phyloP scores from a whole-genome alignment of 2,797 vertebrate genomes.

The Clarias fuscus region DNA sequence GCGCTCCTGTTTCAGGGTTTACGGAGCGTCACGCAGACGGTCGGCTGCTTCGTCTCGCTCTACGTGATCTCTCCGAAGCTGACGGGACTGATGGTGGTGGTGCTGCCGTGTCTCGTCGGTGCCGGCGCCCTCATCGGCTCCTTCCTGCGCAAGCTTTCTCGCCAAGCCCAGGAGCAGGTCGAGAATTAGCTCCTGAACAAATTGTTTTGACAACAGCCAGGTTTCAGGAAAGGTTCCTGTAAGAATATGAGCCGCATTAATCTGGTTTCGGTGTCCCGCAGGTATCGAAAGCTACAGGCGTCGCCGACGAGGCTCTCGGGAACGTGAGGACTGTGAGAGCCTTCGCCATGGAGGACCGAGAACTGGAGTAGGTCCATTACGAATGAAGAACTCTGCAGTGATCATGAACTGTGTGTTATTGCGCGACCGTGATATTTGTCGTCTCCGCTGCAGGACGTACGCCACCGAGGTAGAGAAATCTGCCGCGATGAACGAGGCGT shows the following conservation, averaged over 20 bases:
- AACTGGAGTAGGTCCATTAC: slow-evolving; percentile 78
- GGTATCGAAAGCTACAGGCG: slow-evolving; percentile 89
- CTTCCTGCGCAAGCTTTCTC: slow-evolving; percentile 85
- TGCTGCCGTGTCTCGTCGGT: slow-evolving; percentile 84
- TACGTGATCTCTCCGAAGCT: slow-evolving; percentile 92
- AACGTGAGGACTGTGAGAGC: slow-evolving; percentile 92
- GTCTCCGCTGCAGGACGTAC: slow-evolving; percentile 75
- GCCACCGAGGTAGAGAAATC: slow-evolving; percentile 84
- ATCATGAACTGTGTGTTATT: background rate
- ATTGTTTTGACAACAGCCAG: background rate
- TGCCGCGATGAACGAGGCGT: slow-evolving; percentile 79
- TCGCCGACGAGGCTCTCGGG: slow-evolving; percentile 91
- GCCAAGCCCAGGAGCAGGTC: slow-evolving; percentile 92
- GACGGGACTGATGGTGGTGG: slow-evolving; percentile 82
- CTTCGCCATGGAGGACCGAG: slow-evolving; percentile 91
- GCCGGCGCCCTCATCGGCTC: slow-evolving; percentile 85
- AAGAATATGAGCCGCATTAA: too few relatives aligned
- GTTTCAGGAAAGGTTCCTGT: background rate
- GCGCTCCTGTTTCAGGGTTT: slow-evolving; percentile 78
- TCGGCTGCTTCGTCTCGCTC: slow-evolving; percentile 88
- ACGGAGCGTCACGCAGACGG: slow-evolving; percentile 86
- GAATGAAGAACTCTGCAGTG: background rate
- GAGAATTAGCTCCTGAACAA: too few relatives aligned
- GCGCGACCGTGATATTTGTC: background rate
- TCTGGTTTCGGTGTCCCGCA: slow-evolving; percentile 57